phyloP scores from a whole-genome alignment of 2,888 invertebrate genomes.

The Embidobia sp. region DNA sequence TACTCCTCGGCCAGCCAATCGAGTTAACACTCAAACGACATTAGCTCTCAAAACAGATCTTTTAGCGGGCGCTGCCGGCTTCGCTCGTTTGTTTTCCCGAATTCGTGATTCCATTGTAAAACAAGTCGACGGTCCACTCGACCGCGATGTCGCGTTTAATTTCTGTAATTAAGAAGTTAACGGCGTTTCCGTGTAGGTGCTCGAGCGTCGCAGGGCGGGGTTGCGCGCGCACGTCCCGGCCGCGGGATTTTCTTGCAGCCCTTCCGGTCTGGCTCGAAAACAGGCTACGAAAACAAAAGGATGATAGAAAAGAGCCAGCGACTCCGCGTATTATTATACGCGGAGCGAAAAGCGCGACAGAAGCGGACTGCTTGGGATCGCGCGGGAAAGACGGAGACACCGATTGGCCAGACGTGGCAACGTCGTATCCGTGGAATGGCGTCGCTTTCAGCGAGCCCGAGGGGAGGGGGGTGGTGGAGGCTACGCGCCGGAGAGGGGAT shows the following conservation, averaged over 20 bases:
- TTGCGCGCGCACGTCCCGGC: constrained; percentile 36
- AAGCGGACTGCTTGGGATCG: neutral
- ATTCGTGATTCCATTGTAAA: constrained; percentile 40
- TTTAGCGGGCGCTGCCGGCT: neutral
- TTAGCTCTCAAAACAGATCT: constrained; percentile 24
- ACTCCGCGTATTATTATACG: constrained; percentile 71
- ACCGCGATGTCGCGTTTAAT: constrained; percentile 58
- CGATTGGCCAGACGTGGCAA: constrained; percentile 28
- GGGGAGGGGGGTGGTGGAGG: constrained; percentile 2
- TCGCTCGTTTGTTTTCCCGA: constrained; percentile 35
- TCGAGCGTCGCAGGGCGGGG: constrained; percentile 27
- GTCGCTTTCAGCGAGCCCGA: constrained; percentile 10
- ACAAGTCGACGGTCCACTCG: constrained; percentile 45
- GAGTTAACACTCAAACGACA: constrained; percentile 14
- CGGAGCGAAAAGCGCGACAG: constrained; percentile 57
- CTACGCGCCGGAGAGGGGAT: constrained; percentile 65
- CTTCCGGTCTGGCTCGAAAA: constrained; percentile 53
- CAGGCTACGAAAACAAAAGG: constrained; percentile 71
- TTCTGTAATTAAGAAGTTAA: constrained; percentile 64
- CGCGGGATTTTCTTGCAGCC: constrained; percentile 41
- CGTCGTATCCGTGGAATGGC: constrained; percentile 42
- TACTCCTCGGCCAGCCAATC: neutral
- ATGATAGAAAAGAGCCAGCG: constrained; percentile 71
- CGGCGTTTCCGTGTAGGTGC: constrained; percentile 33
- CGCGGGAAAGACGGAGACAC: constrained; percentile 2